Evolutionary conservation across 2,113 vertebrate genomes (phyloP).

Genomic region (Hippocampus zosterae): DNA sequence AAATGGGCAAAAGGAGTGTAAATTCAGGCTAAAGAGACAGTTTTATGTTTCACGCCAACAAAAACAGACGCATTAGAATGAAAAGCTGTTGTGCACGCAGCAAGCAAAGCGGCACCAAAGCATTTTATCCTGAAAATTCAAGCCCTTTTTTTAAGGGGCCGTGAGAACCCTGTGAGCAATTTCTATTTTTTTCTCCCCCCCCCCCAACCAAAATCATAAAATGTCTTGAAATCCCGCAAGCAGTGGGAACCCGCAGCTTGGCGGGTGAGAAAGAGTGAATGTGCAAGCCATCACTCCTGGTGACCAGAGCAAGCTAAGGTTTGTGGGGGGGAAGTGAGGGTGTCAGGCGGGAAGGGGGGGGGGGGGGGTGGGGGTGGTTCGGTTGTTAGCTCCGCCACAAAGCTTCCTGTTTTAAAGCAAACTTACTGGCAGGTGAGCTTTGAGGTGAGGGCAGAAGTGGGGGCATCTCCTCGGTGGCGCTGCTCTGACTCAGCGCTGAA

Average conservation of each 20-base stretch:
- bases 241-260: conserved; percentile 61
- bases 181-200: not conserved
- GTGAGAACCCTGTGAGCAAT: not conserved
- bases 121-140: not conserved
- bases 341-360: conserved; percentile 13
- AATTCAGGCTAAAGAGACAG: no score
- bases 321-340: not conserved
- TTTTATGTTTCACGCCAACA: no score
- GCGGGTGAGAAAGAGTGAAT: conserved; percentile 53
- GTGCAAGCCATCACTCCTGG: conserved; percentile 47
- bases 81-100: no score
- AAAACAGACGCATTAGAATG: no score
- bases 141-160: not conserved
- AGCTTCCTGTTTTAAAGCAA: conserved; percentile 56
- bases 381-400: conserved; percentile 36
- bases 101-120: no score
- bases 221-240: conserved; percentile 11
- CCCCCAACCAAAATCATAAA: no score
- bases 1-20: no score
- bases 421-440: conserved; percentile 75
- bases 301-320: conserved; percentile 52
- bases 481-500: conserved; percentile 72
- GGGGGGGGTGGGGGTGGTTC: not conserved
- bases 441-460: conserved; percentile 73
- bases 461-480: conserved; percentile 72